Percentiles rank a stretch among this genome's conserved stretches.
phyloP scores from a whole-genome alignment of 2,113 vertebrate species.

The Lasiurus cinereus region DNA sequence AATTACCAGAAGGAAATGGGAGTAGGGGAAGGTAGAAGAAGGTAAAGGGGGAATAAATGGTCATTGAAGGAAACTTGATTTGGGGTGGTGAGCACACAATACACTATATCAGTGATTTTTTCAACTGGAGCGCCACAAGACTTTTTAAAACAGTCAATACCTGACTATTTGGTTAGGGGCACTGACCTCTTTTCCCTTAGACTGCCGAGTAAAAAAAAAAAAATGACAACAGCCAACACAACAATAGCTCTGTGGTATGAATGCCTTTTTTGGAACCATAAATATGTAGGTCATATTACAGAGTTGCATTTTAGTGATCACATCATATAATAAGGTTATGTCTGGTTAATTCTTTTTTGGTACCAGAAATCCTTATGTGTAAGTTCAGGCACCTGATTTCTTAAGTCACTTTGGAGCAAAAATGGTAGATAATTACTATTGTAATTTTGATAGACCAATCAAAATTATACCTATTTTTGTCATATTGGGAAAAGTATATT shows the following conservation, averaged over 20 bases:
- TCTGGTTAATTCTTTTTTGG: background rate
- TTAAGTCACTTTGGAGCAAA: background rate
- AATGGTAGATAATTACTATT: background rate
- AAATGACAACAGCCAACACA: background rate
- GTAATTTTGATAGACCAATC: background rate
- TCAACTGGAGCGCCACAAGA: background rate
- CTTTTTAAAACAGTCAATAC: background rate
- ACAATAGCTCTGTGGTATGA: background rate
- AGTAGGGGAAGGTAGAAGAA: background rate
- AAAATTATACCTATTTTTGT: background rate
- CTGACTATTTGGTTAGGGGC: background rate
- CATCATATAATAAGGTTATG: background rate
- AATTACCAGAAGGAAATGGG: background rate
- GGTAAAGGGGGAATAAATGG: background rate
- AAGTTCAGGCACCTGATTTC: background rate
- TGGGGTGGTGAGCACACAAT: background rate
- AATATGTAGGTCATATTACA: background rate
- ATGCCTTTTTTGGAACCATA: background rate
- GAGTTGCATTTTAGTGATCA: background rate
- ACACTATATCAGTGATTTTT: background rate
- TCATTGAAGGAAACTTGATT: background rate
- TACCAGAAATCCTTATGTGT: background rate
- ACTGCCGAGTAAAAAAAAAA: background rate
- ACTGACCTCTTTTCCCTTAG: background rate
- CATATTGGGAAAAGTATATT: background rate